These are phyloP conservation scores for Drosophila planitibia DNA, from an alignment of 2,888 invertebrate species.

Conservation along the genomic window DNA sequence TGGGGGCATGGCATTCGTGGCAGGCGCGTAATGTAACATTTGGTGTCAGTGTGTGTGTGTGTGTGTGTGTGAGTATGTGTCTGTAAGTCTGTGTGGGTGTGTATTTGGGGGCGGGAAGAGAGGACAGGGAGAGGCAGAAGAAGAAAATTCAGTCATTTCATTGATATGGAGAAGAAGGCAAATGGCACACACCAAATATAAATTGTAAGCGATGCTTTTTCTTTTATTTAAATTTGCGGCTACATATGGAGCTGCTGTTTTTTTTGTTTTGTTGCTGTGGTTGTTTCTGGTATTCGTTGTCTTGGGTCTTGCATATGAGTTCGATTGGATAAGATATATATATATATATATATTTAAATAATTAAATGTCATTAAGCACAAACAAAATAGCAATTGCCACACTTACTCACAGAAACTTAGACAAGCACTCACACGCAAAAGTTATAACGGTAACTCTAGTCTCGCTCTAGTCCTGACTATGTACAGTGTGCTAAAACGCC, in stretches of 20 bases:
- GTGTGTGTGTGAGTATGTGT: neutral
- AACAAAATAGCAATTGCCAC: conserved; percentile 19
- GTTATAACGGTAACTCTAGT: conserved; percentile 23
- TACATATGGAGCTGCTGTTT: conserved; percentile 16
- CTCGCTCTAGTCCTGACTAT: neutral
- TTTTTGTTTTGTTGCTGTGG: neutral
- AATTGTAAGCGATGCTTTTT: conserved; percentile 27
- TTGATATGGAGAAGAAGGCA: neutral
- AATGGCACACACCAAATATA: conserved; percentile 16
- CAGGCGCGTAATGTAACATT: conserved; percentile 26
- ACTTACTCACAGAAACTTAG: conserved; percentile 5
- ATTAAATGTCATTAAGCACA: conserved; percentile 28
- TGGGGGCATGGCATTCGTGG: conserved; percentile 22
- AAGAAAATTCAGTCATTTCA: neutral
- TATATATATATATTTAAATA: conserved; percentile 12
- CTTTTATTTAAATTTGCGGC: conserved; percentile 36
- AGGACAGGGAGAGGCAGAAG: neutral
- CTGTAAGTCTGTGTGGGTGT: neutral
- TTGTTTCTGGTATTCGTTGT: conserved; percentile 11
- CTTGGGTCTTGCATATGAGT: conserved; percentile 9
- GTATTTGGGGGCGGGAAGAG: neutral
- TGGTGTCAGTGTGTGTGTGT: conserved; percentile 8
- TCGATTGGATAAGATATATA: conserved; percentile 22
- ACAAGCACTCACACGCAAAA: conserved; percentile 1
- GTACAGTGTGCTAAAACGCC: conserved; percentile 18